A percentile compares a stretch with the other conserved stretches of the same genome.
Evolutionary conservation across 2,113 vertebrate species (phyloP).

Genomic region (Dryoscopus gambensis): DNA sequence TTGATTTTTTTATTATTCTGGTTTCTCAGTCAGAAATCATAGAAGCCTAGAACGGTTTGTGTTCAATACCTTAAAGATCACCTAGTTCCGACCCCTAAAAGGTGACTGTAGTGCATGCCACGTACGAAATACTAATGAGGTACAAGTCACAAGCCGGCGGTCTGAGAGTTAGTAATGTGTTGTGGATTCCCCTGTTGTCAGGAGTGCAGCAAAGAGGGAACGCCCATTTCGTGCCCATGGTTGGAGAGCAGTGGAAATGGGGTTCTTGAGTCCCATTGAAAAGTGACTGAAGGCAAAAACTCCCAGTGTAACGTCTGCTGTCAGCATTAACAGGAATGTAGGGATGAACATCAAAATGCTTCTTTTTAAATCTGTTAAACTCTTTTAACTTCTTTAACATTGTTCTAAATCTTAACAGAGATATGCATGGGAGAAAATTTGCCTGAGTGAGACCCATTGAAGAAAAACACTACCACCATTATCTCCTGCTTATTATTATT

Average conservation of each 20-base stretch:
- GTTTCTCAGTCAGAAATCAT: neutral
- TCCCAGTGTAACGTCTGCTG: neutral
- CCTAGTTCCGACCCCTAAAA: neutral
- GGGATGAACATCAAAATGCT: neutral
- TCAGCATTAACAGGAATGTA: neutral
- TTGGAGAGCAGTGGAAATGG: neutral
- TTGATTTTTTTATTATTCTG: neutral
- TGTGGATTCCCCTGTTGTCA: neutral
- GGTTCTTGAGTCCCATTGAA: neutral
- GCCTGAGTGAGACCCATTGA: neutral
- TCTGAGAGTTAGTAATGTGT: neutral
- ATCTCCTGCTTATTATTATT: neutral
- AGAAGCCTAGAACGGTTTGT: neutral
- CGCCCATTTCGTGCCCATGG: neutral
- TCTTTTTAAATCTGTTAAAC: neutral
- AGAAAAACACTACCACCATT: neutral
- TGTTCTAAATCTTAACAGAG: neutral
- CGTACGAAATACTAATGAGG: neutral
- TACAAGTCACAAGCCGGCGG: neutral
- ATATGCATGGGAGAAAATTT: neutral
- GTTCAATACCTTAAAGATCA: neutral
- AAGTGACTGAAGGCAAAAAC: neutral
- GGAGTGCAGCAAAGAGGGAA: neutral
- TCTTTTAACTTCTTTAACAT: neutral
- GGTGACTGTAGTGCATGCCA: neutral